Conservation (phyloP, 2,113 vertebrate genomes). For the Gavia stellata region DNA sequence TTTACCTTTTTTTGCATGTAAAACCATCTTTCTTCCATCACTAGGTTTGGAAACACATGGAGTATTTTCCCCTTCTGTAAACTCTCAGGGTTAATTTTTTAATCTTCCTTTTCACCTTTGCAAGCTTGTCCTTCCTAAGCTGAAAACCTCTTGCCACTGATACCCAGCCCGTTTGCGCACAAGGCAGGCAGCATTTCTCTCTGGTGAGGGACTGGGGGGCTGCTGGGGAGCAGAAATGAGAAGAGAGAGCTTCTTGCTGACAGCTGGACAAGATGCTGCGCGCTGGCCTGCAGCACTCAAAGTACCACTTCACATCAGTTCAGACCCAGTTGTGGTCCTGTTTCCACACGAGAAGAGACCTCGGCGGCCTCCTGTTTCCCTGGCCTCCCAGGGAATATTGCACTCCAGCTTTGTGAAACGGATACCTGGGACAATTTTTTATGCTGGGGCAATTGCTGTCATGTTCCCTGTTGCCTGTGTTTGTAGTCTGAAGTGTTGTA, state of each 20-base stretch:
- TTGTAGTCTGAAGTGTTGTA: not conserved
- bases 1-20: not conserved
- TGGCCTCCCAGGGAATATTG: not conserved
- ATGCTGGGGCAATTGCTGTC: not conserved
- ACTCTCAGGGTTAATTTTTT: not conserved
- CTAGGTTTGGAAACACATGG: not conserved
- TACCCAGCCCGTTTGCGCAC: fast-evolving
- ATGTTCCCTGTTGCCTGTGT: not conserved
- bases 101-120: not conserved
- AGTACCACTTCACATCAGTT: not conserved
- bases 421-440: not conserved
- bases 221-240: not conserved
- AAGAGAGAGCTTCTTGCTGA: not conserved
- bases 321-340: not conserved
- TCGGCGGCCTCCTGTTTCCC: not conserved
- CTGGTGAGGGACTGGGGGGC: not conserved
- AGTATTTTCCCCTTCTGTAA: not conserved
- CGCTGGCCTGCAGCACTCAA: not conserved
- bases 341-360: not conserved
- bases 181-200: not conserved
- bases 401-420: not conserved
- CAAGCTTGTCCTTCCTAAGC: not conserved
- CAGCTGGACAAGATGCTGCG: not conserved
- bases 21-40: not conserved
- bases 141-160: not conserved